phyloP scores from a whole-genome alignment of 1,140 invertebrate species.

The Spodoptera litura region DNA sequence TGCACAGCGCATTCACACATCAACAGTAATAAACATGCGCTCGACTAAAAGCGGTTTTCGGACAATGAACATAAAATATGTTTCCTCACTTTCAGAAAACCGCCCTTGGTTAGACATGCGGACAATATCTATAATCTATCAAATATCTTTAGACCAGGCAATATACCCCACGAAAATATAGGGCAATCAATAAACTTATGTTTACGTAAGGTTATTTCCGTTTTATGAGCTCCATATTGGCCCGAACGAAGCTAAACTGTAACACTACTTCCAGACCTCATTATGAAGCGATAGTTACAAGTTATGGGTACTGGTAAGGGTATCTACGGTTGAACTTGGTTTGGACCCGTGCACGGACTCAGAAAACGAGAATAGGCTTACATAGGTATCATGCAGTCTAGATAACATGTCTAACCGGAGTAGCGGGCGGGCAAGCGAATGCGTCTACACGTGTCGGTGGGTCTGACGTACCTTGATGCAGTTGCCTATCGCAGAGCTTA shows the following conservation, averaged over 20 bases:
- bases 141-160: background rate
- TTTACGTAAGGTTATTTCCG: background rate
- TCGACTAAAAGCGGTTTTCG: constrained; percentile 36
- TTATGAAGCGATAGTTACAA: background rate
- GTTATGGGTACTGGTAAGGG: background rate
- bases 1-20: constrained; percentile 40
- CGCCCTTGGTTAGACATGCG: constrained; percentile 18
- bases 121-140: background rate
- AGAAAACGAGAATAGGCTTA: background rate
- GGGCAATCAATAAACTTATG: background rate
- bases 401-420: constrained; percentile 17
- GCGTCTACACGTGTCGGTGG: constrained; percentile 59
- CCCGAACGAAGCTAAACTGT: constrained; percentile 6
- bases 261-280: background rate
- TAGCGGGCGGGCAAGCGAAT: constrained; percentile 55
- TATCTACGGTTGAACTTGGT: background rate
- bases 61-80: constrained; percentile 43
- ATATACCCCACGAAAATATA: background rate
- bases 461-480: constrained; percentile 84
- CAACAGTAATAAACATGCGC: constrained; percentile 25
- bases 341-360: background rate
- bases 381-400: background rate
- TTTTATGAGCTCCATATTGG: background rate
- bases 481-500: constrained; percentile 86
- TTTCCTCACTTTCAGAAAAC: constrained; percentile 48